Evolutionary conservation across 2,797 vertebrate genomes (phyloP).

Genomic region (Melanotaenia nigrans): DNA sequence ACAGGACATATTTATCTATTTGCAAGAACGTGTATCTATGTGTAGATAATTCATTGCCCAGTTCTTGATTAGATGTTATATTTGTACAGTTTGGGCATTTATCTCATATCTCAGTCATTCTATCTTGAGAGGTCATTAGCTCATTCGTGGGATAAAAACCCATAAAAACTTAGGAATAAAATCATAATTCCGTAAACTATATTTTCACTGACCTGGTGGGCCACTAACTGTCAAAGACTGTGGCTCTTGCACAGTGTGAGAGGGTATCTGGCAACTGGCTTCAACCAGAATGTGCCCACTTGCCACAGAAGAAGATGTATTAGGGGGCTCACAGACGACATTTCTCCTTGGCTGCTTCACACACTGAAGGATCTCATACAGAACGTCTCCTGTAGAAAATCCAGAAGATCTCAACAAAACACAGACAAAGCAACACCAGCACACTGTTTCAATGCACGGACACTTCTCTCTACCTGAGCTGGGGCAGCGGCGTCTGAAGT

Average conservation of each 20-base stretch:
- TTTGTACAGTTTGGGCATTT: neutral
- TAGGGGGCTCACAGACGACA: constrained; percentile 67
- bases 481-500: constrained; percentile 90
- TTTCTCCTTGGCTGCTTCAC: constrained; percentile 88
- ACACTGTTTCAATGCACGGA: neutral
- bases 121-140: neutral
- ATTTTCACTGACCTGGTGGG: constrained; percentile 49
- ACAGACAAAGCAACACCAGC: neutral
- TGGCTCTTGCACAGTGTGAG: constrained; percentile 45
- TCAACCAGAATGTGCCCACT: constrained; percentile 25
- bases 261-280: constrained; percentile 23
- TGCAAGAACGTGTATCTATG: neutral
- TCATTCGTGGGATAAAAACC: neutral
- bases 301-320: neutral
- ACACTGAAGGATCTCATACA: constrained; percentile 92
- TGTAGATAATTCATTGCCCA: neutral
- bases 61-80: neutral
- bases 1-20: too few relatives aligned
- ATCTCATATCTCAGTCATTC: neutral
- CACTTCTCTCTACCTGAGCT: constrained; percentile 84
- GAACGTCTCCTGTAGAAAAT: constrained; percentile 87
- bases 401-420: too few relatives aligned
- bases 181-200: neutral
- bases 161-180: neutral
- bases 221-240: constrained; percentile 16